Percentiles rank a stretch among this genome's conserved stretches.
Evolutionary conservation across 2,797 vertebrate genomes (phyloP).

Genomic region (Meda fulgida): DNA sequence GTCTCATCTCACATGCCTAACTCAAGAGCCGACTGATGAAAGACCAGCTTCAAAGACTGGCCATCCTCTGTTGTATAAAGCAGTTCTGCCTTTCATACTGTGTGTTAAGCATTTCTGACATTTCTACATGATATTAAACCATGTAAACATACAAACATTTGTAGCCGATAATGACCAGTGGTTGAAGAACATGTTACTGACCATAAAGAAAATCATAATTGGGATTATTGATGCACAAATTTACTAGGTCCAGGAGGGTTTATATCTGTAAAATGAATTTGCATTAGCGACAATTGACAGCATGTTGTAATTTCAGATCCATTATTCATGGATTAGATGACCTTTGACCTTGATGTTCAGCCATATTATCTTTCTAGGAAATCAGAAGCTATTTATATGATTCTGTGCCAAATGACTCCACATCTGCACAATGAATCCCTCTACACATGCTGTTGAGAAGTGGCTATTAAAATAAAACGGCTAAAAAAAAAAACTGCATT

Average conservation of each 20-base stretch:
- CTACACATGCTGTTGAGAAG: background rate
- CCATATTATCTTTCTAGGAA: slow-evolving; percentile 21
- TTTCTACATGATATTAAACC: background rate
- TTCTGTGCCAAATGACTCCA: background rate
- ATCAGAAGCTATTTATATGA: background rate
- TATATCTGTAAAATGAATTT: background rate
- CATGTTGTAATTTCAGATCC: background rate
- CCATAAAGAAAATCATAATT: background rate
- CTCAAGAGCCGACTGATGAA: slow-evolving; percentile 32
- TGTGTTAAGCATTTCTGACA: background rate
- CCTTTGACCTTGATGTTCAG: background rate
- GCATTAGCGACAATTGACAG: background rate
- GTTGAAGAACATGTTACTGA: background rate
- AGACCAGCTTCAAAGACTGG: slow-evolving; percentile 22
- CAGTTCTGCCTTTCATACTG: background rate
- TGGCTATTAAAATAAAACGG: background rate
- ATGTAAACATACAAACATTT: background rate
- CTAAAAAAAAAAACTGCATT: too few relatives aligned
- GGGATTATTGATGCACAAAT: background rate
- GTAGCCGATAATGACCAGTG: background rate
- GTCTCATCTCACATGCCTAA: slow-evolving; percentile 39
- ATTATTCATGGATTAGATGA: too few relatives aligned
- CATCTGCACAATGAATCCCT: background rate
- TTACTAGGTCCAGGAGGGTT: background rate
- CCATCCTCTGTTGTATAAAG: background rate